Conservation (phyloP, 2,888 invertebrate genomes). For the Himalopsyche anomala region DNA sequence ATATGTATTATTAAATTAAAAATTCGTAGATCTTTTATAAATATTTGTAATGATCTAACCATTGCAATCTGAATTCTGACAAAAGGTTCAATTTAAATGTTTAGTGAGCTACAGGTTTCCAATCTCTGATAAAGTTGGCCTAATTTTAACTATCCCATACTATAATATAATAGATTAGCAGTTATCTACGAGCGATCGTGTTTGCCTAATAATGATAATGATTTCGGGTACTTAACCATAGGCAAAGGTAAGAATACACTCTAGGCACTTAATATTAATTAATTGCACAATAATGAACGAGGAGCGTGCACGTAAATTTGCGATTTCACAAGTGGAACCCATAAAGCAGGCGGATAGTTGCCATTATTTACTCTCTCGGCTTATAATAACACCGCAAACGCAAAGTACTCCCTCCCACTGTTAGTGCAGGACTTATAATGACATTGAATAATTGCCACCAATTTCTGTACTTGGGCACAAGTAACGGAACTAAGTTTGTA, state of each 20-base stretch:
- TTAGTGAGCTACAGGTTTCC: too few relatives aligned
- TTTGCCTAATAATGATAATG: slow-evolving; percentile 16
- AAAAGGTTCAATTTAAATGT: too few relatives aligned
- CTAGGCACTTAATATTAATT: slow-evolving; percentile 27
- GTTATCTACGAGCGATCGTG: too few relatives aligned
- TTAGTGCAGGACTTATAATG: slow-evolving; percentile 38
- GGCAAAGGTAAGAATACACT: slow-evolving; percentile 23
- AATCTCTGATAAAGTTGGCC: too few relatives aligned
- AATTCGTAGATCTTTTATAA: too few relatives aligned
- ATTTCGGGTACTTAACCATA: background rate
- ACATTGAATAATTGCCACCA: slow-evolving; percentile 42
- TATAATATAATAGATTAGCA: too few relatives aligned
- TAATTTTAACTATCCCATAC: too few relatives aligned
- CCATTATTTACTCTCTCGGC: slow-evolving; percentile 59
- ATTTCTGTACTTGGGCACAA: slow-evolving; percentile 33
- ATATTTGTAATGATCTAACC: too few relatives aligned
- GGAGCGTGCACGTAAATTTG: slow-evolving; percentile 38
- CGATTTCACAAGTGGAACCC: slow-evolving; percentile 38
- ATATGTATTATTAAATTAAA: too few relatives aligned
- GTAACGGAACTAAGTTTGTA: background rate
- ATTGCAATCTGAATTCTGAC: too few relatives aligned
- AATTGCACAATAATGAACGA: slow-evolving; percentile 36
- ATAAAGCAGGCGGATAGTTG: slow-evolving; percentile 44
- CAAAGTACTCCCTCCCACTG: slow-evolving; percentile 32
- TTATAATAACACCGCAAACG: slow-evolving; percentile 55